Conservation (phyloP, 2,797 vertebrate species). For the Myioborus miniatus region DNA sequence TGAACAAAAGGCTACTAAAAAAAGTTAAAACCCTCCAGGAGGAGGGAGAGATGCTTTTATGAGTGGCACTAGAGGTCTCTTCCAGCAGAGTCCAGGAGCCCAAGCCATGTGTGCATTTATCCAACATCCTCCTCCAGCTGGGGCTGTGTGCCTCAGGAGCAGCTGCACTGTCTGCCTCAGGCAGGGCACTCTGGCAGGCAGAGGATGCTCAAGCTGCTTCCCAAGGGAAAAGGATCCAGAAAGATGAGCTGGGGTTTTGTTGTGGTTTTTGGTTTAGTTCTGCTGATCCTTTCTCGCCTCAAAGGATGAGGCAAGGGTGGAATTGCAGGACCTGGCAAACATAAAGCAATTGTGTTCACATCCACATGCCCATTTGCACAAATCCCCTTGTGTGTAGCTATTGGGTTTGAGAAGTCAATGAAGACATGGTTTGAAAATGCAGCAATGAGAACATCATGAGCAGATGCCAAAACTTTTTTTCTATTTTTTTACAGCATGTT, state of each 20-base stretch:
- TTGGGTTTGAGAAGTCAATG: neutral
- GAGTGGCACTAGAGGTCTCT: neutral
- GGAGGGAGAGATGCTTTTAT: neutral
- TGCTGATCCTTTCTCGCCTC: neutral
- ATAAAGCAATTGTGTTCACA: neutral
- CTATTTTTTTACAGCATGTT: neutral
- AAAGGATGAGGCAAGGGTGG: neutral
- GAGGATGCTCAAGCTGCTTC: neutral
- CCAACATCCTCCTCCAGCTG: neutral
- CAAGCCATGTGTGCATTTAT: neutral
- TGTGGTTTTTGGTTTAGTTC: neutral
- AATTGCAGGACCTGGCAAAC: neutral
- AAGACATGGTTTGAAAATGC: neutral
- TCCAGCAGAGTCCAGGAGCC: neutral
- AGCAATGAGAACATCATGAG: neutral
- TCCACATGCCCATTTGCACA: neutral
- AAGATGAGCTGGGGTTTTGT: neutral
- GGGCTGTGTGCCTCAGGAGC: neutral
- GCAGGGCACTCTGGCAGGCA: neutral
- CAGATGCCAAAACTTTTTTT: neutral
- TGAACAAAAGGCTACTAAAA: neutral
- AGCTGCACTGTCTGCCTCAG: neutral
- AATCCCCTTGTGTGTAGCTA: neutral
- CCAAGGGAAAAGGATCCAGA: neutral
- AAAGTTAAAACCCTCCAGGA: neutral